Evolutionary conservation across 2,113 vertebrate species (phyloP), one percentile per base, ranked within the genome.

Genomic region (Myiopsitta monachus): DNA sequence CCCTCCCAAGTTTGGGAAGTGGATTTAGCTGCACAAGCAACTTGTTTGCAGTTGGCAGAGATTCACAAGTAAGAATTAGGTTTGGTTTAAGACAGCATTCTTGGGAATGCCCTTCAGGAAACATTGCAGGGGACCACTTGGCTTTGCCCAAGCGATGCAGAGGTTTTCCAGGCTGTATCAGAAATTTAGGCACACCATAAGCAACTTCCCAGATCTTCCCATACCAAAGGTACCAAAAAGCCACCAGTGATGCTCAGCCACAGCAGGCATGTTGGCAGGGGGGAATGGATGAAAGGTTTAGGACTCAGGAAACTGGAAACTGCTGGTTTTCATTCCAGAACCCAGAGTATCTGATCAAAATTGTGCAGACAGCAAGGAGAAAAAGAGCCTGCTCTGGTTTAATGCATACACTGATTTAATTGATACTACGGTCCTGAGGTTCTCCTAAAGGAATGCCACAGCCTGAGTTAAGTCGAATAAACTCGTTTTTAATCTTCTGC

Each of bases 261-360:
- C 11, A 22, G 33, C 66, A 27, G 73, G n/a, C 4, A 4, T 2
- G 5, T 24, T 38, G 51, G 9, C 5, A 26, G 16, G 43, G 12
- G 19, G 33, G 24, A 1, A 1, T 0, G 1, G 1, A 33, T 73
- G 47, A 39, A 41, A 57, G 14, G 9, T 43, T 54, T 33, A 24
- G 38, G 41, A 11, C 14, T 46, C 2, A 5, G 51, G 36, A 36
- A 80, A 17, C 39, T 14, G 4, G 22, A 86, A 52, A 18, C 24
- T 44, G 24, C 16, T 66, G 10, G 0, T n/a, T 77, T 64, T n/a
- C 15, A 2, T 59, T 46, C 13, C 17, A 46, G 61, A 76, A 27
- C 31, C 8, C 3, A 18, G n/a, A 59, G 6, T 6, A 27, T 13
- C 63, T 55, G 90, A 74, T 46, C 51, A 36, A 70, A 61, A 15